phyloP scores from a whole-genome alignment of 1,140 invertebrate species.

The Cotesia vestalis region DNA sequence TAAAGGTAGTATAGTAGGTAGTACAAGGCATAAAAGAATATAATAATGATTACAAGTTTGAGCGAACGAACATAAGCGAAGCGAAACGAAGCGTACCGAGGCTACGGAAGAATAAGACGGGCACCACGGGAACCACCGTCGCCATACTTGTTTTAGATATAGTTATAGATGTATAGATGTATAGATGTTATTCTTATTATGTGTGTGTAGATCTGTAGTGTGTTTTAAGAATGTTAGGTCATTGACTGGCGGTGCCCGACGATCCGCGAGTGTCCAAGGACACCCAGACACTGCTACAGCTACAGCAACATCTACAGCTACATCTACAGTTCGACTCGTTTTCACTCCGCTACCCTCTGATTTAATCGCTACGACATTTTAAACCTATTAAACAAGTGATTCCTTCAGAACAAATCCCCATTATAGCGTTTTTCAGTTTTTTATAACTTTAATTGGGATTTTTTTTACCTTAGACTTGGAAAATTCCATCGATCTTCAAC shows the following conservation, averaged over 20 bases:
- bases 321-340: too few species aligned
- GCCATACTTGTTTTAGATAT: slow-evolving; percentile 29
- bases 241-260: slow-evolving; percentile 62
- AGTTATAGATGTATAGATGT: slow-evolving; percentile 3
- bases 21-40: not conserved
- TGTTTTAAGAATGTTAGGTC: slow-evolving; percentile 54
- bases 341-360: too few species aligned
- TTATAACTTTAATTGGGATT: too few species aligned
- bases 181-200: too few species aligned
- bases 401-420: too few species aligned
- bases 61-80: slow-evolving; percentile 37
- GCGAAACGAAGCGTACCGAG: slow-evolving; percentile 49
- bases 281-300: slow-evolving; percentile 41
- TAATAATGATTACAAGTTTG: not conserved
- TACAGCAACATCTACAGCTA: too few species aligned
- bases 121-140: not conserved
- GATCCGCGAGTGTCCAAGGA: slow-evolving; percentile 63
- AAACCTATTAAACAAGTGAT: too few species aligned
- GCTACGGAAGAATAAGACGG: slow-evolving; percentile 40
- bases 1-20: not conserved
- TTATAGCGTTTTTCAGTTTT: too few species aligned
- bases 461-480: too few species aligned
- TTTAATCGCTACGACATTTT: too few species aligned
- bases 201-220: too few species aligned
- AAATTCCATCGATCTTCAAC: too few species aligned